A percentile compares a stretch with the other conserved stretches of the same genome.
Evolutionary conservation across 1,140 invertebrate species (phyloP).

Genomic region (Cyrtorhinus lividipennis): DNA sequence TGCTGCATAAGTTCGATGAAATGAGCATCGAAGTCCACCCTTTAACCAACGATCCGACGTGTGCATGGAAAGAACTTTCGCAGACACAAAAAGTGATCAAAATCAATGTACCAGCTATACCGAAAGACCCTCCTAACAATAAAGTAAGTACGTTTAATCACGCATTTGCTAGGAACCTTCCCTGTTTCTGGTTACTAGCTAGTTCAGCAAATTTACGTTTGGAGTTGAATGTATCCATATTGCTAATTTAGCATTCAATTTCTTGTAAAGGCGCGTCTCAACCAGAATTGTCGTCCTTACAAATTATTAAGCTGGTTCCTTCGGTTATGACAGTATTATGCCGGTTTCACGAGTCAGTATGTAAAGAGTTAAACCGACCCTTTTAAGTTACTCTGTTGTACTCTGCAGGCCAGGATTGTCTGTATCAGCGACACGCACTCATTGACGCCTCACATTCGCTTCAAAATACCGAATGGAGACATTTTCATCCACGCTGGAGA

Average conservation of each 20-base stretch:
- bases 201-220: neutral
- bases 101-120: conserved; percentile 45
- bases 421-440: conserved; percentile 83
- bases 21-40: conserved; percentile 44
- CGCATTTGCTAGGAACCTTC: neutral
- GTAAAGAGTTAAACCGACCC: no score
- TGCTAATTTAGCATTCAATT: neutral
- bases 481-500: conserved; percentile 80
- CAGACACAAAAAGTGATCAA: conserved; percentile 48
- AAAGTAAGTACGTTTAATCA: conserved; percentile 30
- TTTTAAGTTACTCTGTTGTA: neutral
- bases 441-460: conserved; percentile 50
- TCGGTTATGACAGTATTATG: no score
- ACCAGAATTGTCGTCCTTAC: no score
- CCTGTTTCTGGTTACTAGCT: neutral
- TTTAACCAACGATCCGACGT: conserved; percentile 46
- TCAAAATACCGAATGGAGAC: conserved; percentile 61
- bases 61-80: conserved; percentile 48
- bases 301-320: no score
- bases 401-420: conserved; percentile 49
- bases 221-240: neutral
- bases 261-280: no score
- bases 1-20: neutral
- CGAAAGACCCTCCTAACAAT: conserved; percentile 23
- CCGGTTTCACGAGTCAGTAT: no score